Evolutionary conservation across 2,113 vertebrate genomes (phyloP).

Genomic region (Carlito syrichta): DNA sequence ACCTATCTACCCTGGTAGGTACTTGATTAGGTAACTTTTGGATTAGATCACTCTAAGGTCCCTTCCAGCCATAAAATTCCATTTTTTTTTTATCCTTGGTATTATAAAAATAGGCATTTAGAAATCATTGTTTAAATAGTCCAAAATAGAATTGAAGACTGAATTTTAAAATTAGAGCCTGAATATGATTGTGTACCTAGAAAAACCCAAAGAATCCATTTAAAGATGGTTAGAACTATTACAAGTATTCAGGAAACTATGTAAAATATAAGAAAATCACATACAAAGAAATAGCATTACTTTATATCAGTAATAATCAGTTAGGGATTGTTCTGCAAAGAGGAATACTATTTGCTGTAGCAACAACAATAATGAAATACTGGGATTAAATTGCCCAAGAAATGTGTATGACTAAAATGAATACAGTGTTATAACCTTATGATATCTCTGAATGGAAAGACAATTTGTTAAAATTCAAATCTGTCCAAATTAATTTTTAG

Average conservation of each 20-base stretch:
- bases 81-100: constrained; percentile 32
- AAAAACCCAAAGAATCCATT: constrained; percentile 13
- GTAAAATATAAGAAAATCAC: not conserved
- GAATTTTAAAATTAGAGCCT: constrained; percentile 27
- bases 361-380: constrained; percentile 28
- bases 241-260: constrained; percentile 18
- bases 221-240: constrained; percentile 15
- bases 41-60: not conserved
- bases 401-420: constrained; percentile 20
- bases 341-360: not conserved
- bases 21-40: not conserved
- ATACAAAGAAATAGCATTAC: constrained; percentile 2
- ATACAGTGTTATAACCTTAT: not conserved
- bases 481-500: not conserved
- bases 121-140: not conserved
- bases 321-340: not conserved
- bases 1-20: not conserved
- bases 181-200: not conserved
- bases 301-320: not conserved
- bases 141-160: not conserved
- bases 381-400: not conserved
- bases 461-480: not conserved
- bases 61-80: not conserved
- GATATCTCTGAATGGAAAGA: not conserved
- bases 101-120: constrained; percentile 25